phyloP scores from a whole-genome alignment of 2,113 vertebrate genomes.

The Rhombomys opimus region DNA sequence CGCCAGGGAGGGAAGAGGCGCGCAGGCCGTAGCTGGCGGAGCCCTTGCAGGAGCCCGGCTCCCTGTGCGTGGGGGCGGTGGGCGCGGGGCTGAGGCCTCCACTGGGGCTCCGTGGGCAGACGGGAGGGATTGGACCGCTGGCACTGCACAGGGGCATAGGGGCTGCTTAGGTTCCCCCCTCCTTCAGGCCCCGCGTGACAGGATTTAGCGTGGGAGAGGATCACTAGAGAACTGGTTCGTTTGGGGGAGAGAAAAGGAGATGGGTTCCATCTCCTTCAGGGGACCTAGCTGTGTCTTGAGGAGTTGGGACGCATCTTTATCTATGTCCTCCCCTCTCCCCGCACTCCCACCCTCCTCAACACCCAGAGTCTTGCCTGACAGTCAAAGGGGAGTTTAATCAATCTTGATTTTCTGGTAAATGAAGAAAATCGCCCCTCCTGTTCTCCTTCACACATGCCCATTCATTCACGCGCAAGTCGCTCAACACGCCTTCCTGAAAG shows the following conservation, averaged over 20 bases:
- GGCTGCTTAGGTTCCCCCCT: conserved; percentile 40
- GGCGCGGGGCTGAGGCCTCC: neutral
- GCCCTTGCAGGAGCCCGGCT: neutral
- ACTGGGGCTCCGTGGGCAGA: neutral
- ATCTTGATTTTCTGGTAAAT: conserved; percentile 1
- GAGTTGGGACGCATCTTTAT: neutral
- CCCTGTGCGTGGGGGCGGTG: conserved; percentile 16
- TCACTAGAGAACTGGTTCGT: conserved; percentile 60
- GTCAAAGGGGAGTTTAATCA: neutral
- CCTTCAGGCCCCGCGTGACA: conserved; percentile 70
- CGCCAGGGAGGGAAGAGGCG: conserved; percentile 68
- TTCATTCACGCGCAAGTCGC: conserved; percentile 35
- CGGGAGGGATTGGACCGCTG: neutral
- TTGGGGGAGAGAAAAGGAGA: conserved; percentile 13
- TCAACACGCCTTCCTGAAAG: conserved; percentile 4
- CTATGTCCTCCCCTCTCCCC: neutral
- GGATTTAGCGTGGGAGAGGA: conserved; percentile 74
- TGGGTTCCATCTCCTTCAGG: conserved; percentile 41
- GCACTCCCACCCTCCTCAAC: rapidly evolving
- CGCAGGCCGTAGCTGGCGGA: neutral
- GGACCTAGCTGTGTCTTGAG: neutral
- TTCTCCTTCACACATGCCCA: conserved; percentile 14
- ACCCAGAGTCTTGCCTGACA: neutral
- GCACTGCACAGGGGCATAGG: neutral
- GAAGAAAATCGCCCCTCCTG: neutral